Evolutionary conservation across 2,888 invertebrate genomes (phyloP).

Genomic region (Sipunculus nudus): DNA sequence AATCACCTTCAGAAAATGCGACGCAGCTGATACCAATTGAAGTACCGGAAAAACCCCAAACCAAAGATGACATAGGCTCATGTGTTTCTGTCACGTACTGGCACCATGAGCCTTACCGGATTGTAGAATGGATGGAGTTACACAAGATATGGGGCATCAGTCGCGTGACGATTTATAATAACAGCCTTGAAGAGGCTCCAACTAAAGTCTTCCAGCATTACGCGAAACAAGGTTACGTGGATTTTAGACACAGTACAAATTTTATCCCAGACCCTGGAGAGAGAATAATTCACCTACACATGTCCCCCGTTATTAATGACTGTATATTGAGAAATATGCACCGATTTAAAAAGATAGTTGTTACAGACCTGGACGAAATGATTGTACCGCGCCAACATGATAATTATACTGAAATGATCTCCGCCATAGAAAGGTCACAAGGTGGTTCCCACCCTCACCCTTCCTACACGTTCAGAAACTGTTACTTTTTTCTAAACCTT

Average conservation of each 20-base stretch:
- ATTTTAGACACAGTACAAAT: conserved; percentile 12
- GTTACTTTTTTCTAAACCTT: conserved; percentile 32
- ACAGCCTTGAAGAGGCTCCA: conserved; percentile 2
- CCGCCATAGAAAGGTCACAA: conserved; percentile 11
- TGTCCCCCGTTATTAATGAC: conserved; percentile 35
- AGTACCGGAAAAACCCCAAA: not conserved
- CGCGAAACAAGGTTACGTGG: conserved; percentile 5
- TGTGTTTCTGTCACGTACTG: conserved; percentile 19
- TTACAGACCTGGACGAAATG: conserved; percentile 31
- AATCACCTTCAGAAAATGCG: too few relatives aligned
- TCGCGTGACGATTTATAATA: conserved; percentile 11
- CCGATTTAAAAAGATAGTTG: conserved; percentile 17
- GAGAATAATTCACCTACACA: conserved; percentile 21
- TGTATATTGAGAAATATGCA: conserved; percentile 34
- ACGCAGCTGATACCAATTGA: conserved; percentile 12
- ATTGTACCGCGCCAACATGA: conserved; percentile 17
- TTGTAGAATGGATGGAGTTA: conserved; percentile 16
- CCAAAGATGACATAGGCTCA: not conserved
- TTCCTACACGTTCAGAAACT: conserved; percentile 31
- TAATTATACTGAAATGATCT: conserved; percentile 20
- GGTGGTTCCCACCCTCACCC: not conserved
- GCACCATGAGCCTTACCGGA: conserved; percentile 8
- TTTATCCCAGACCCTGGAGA: conserved; percentile 10
- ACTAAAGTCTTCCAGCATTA: conserved; percentile 6
- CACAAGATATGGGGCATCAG: conserved; percentile 4